Percentiles rank a stretch among this genome's conserved stretches.
Evolutionary conservation across 2,797 vertebrate species (phyloP).

Genomic region (Nannoperca australis): DNA sequence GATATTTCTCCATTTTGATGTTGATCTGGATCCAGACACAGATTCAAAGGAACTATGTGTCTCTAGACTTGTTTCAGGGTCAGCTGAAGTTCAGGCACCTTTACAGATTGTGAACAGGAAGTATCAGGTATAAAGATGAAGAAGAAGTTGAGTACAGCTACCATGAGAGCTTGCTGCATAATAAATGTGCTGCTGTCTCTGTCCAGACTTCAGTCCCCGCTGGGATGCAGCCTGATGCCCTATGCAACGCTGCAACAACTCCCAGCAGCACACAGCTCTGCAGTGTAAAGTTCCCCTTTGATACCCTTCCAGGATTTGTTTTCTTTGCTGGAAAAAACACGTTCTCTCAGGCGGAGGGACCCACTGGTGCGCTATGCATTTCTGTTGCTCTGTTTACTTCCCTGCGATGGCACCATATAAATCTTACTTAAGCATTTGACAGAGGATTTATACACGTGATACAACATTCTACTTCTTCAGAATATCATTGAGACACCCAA

Average conservation of each 20-base stretch:
- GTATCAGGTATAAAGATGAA: slow-evolving; percentile 13
- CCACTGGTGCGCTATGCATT: slow-evolving; percentile 16
- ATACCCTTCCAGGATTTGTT: slow-evolving; percentile 60
- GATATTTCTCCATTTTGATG: neutral
- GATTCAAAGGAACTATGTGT: neutral
- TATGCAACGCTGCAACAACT: slow-evolving; percentile 37
- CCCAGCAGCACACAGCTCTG: slow-evolving; percentile 51
- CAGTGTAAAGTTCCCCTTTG: slow-evolving; percentile 44
- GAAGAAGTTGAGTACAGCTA: slow-evolving; percentile 23
- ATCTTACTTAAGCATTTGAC: slow-evolving; percentile 37
- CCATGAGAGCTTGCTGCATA: slow-evolving; percentile 38
- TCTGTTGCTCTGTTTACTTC: slow-evolving; percentile 45
- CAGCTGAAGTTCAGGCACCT: slow-evolving; percentile 13
- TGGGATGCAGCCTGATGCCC: slow-evolving; percentile 45
- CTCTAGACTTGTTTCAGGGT: slow-evolving; percentile 2
- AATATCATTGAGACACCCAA: slow-evolving; percentile 9
- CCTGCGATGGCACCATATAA: slow-evolving; percentile 17
- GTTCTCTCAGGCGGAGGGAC: slow-evolving; percentile 29
- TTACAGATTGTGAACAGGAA: slow-evolving; percentile 19
- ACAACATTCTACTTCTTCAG: neutral
- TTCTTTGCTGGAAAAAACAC: slow-evolving; percentile 54
- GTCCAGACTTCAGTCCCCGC: slow-evolving; percentile 56
- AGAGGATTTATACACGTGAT: slow-evolving; percentile 17
- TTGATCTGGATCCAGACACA: neutral
- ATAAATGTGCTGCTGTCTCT: slow-evolving; percentile 50